Evolutionary conservation across 2,113 vertebrate genomes (phyloP).

Genomic region (Dromaius novaehollandiae): DNA sequence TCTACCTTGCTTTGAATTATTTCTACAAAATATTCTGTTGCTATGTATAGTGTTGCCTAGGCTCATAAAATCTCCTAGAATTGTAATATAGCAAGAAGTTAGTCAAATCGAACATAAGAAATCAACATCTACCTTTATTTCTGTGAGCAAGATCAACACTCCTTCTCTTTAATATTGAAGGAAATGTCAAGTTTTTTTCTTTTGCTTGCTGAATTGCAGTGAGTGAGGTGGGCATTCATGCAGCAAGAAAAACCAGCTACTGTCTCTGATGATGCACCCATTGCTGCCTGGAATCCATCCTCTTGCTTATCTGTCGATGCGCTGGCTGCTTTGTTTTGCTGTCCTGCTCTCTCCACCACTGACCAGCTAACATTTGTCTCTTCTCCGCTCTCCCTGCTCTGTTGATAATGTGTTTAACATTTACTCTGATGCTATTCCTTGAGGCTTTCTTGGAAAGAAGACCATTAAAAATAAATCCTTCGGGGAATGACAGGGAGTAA

Average conservation of each 20-base stretch:
- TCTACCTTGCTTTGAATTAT: background rate
- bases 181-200: background rate
- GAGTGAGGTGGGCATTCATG: background rate
- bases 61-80: background rate
- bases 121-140: slow-evolving; percentile 16
- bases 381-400: background rate
- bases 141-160: background rate
- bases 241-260: background rate
- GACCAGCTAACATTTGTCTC: background rate
- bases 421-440: slow-evolving; percentile 17
- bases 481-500: background rate
- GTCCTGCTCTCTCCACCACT: background rate
- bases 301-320: fast-evolving
- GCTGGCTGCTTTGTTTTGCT: fast-evolving
- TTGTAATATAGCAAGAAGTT: background rate
- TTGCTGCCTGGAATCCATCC: background rate
- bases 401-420: slow-evolving; percentile 1
- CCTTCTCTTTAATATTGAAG: slow-evolving; percentile 11
- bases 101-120: background rate
- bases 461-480: background rate
- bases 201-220: background rate
- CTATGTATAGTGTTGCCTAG: background rate
- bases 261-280: background rate
- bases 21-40: background rate
- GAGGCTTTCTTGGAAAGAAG: slow-evolving; percentile 15